These are phyloP conservation scores for Pomatorhinus ruficollis DNA, from an alignment of 2,113 vertebrate species.

Conservation along the genomic window DNA sequence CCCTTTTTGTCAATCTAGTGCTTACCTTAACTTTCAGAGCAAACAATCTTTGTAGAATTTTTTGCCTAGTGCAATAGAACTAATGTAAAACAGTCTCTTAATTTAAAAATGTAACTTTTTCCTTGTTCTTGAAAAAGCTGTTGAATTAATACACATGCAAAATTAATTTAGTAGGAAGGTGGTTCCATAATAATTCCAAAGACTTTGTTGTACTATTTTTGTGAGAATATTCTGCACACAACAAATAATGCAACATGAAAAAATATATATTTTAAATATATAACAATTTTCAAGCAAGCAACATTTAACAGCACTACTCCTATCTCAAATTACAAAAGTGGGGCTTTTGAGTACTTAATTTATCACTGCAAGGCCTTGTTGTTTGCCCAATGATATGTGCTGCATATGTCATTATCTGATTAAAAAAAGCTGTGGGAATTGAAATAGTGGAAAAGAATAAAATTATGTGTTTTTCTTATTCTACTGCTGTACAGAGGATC, in stretches of 20 bases:
- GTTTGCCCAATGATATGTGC: neutral
- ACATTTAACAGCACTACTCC: neutral
- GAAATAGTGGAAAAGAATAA: neutral
- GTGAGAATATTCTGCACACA: neutral
- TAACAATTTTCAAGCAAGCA: neutral
- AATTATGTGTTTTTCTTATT: neutral
- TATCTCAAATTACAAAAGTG: neutral
- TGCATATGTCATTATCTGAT: neutral
- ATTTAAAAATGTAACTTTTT: neutral
- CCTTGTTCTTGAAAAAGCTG: neutral
- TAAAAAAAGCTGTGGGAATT: neutral
- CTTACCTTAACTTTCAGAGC: neutral
- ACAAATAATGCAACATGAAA: neutral
- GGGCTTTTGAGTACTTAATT: neutral
- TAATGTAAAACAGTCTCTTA: neutral
- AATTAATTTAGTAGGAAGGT: neutral
- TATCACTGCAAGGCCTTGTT: neutral
- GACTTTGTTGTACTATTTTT: neutral
- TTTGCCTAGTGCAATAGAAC: neutral
- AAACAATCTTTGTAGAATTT: neutral
- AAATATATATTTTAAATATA: neutral
- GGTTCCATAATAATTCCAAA: neutral
- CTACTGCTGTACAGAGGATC: neutral
- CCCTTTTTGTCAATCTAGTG: neutral
- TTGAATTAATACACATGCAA: neutral